Base-by-base conservation (phyloP, 2,888 invertebrate genomes). In the Urechis unicinctus region DNA sequence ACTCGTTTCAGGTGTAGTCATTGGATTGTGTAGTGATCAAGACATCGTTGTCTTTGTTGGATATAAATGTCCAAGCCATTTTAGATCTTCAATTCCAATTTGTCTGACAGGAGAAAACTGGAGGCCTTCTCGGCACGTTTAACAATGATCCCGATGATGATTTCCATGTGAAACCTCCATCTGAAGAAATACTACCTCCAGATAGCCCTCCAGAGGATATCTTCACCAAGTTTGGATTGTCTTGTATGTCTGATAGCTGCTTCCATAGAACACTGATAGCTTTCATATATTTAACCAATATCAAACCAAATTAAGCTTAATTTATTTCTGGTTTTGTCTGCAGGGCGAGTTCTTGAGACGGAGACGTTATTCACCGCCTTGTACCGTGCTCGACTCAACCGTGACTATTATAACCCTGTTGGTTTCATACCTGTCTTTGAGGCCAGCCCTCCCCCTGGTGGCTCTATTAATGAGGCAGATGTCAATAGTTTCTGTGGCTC, bases 71-170 rank as follows among this genome's bases (percentile, higher is more conserved):
- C n/a, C n/a, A n/a, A n/a, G n/a, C n/a, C n/a, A n/a, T n/a, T n/a
- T n/a, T n/a, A n/a, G n/a, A n/a, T n/a, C n/a, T n/a, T n/a, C n/a
- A n/a, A n/a, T n/a, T n/a, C n/a, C n/a, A n/a, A n/a, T n/a, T n/a
- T n/a, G n/a, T n/a, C n/a, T 9, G 6, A 6, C 17, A 45, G 45
- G 45, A 9, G 9, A 45, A 13, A 22, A 45, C 45, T 21, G 9
- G 21, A 21, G 45, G 45, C 13, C 28, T 48, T 9, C 9, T 48
- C 5, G 48, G 48, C 6, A 17, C 9, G 25, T 48, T 9, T 9
- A 48, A 48, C 22, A 28, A 21, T 9, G 48, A 48, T 28, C 48
- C 48, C 26, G 26, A 9, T 5, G 48, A 48, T 26, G 48, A 48
- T 28, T 22, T 48, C 4, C 5, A 4, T 9, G 25, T 28, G 21